A percentile compares a stretch with the other conserved stretches of the same genome.
These are phyloP conservation scores for Ginglymostoma cirratum DNA, from an alignment of 2,113 vertebrate genomes.

Conservation along the genomic window DNA sequence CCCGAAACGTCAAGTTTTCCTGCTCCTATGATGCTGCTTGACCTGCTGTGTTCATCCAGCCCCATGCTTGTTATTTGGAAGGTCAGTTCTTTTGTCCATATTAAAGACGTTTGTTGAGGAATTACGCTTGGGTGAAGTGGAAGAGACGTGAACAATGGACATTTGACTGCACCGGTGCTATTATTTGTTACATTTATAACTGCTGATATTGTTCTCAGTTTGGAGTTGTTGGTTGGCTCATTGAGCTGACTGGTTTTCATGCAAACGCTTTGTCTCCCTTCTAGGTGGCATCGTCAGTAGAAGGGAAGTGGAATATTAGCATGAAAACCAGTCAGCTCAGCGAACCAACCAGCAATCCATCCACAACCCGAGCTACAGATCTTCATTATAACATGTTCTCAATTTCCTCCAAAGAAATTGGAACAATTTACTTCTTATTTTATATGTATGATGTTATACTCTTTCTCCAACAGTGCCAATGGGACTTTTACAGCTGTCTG, in stretches of 20 bases:
- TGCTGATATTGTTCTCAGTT: background rate
- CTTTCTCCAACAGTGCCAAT: background rate
- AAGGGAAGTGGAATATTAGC: too few species aligned
- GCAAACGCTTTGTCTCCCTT: too few species aligned
- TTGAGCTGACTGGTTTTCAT: too few species aligned
- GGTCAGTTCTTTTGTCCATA: background rate
- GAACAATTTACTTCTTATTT: background rate
- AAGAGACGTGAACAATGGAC: background rate
- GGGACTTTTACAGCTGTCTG: background rate
- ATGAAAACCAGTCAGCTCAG: too few species aligned
- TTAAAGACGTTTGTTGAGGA: background rate
- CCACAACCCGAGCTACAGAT: too few species aligned
- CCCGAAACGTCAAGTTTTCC: too few species aligned
- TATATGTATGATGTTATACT: background rate
- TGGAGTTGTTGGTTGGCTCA: too few species aligned
- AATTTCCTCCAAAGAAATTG: background rate
- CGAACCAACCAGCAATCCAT: too few species aligned
- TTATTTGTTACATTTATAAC: background rate
- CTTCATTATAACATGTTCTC: background rate
- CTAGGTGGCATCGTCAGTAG: too few species aligned
- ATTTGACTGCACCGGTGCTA: background rate
- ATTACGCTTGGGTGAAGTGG: background rate
- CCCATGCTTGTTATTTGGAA: too few species aligned
- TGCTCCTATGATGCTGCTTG: too few species aligned
- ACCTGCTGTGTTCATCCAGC: too few species aligned